phyloP scores from a whole-genome alignment of 2,113 vertebrate genomes.

The Bos taurus region DNA sequence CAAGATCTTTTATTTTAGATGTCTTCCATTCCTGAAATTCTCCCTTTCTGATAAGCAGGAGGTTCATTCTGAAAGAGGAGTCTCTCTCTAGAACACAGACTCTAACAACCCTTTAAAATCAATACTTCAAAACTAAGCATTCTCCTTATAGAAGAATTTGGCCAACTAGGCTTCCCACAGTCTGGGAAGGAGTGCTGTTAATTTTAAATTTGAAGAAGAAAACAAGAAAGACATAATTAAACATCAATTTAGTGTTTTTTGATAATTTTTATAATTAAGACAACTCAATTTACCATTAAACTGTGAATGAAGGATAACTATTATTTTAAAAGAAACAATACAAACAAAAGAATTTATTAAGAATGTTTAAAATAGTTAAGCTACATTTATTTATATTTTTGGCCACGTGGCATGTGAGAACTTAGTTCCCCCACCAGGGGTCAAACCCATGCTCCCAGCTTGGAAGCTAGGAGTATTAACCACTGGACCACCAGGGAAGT shows the following conservation, averaged over 20 bases:
- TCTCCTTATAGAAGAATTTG: background rate
- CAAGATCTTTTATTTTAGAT: background rate
- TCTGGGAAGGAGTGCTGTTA: background rate
- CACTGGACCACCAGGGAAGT: background rate
- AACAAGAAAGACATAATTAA: background rate
- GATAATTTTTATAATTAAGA: background rate
- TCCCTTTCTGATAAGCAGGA: background rate
- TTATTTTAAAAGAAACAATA: conserved; percentile 1
- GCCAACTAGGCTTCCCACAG: background rate
- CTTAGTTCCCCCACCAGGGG: background rate
- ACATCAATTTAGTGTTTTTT: background rate
- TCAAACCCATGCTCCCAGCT: background rate
- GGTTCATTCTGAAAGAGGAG: background rate
- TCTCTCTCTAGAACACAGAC: background rate
- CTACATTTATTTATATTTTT: background rate
- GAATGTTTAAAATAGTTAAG: conserved; percentile 26
- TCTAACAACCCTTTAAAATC: background rate
- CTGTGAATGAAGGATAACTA: background rate
- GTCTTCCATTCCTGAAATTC: background rate
- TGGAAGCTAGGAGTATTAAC: background rate
- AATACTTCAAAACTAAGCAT: background rate
- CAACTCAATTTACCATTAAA: background rate
- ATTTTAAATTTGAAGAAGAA: conserved; percentile 28
- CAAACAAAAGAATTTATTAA: background rate
- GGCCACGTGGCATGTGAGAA: background rate